Evolutionary conservation across 2,797 vertebrate genomes (phyloP).

Genomic region (Pseudomugil gertrudae): DNA sequence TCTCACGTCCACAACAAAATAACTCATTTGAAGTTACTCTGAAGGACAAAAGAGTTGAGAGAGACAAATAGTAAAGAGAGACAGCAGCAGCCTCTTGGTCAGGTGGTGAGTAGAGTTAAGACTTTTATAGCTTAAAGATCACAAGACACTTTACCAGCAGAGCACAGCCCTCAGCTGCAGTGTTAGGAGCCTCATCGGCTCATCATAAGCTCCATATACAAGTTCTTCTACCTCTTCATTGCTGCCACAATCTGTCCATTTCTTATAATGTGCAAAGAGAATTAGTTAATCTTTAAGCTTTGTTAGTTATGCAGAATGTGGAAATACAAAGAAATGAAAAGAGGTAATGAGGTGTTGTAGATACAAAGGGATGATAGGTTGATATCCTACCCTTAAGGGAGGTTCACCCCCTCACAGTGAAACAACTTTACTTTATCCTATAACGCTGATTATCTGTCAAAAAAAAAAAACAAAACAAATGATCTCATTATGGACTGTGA

Average conservation of each 20-base stretch:
- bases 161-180: neutral
- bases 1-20: constrained; percentile 56
- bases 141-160: constrained; percentile 24
- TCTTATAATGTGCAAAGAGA: constrained; percentile 40
- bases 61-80: constrained; percentile 22
- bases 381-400: constrained; percentile 27
- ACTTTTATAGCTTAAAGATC: constrained; percentile 42
- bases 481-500: constrained; percentile 61
- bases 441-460: neutral
- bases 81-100: constrained; percentile 35
- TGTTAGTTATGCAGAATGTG: constrained; percentile 69
- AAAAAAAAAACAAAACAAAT: neutral
- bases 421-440: constrained; percentile 34
- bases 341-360: constrained; percentile 46
- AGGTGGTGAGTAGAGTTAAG: constrained; percentile 43
- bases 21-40: constrained; percentile 67
- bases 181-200: constrained; percentile 25
- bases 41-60: constrained; percentile 25
- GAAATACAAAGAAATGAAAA: constrained; percentile 41
- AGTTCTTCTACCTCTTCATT: neutral
- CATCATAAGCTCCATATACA: neutral
- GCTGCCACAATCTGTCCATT: constrained; percentile 39
- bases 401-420: constrained; percentile 44
- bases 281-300: constrained; percentile 72
- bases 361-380: constrained; percentile 57